Conservation (phyloP, 2,888 invertebrate genomes). For the Zygaena filipendulae region DNA sequence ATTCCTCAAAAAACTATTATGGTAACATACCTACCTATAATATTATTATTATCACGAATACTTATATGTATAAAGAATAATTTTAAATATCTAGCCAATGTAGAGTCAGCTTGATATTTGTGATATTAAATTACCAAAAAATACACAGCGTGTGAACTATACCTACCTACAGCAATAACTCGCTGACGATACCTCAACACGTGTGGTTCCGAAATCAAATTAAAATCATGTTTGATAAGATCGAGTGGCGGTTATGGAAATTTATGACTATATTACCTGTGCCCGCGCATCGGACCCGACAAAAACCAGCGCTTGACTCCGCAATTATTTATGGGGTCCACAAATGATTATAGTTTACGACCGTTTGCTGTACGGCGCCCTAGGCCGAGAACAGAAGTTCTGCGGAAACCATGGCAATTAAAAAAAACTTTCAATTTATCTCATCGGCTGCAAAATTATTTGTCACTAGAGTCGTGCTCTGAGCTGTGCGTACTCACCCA, state of each 20-base stretch:
- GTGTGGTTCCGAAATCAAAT: conserved; percentile 67
- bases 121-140: too few relatives aligned
- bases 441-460: too few relatives aligned
- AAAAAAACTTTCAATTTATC: too few relatives aligned
- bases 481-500: too few relatives aligned
- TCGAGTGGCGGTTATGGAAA: conserved; percentile 69
- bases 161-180: conserved; percentile 57
- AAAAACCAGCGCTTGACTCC: conserved; percentile 55
- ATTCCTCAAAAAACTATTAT: too few relatives aligned
- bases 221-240: conserved; percentile 69
- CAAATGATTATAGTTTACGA: conserved; percentile 66
- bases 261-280: conserved; percentile 70
- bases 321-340: conserved; percentile 64
- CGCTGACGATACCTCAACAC: conserved; percentile 48
- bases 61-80: too few relatives aligned
- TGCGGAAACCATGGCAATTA: conserved; percentile 9
- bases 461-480: too few relatives aligned
- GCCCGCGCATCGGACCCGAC: conserved; percentile 55
- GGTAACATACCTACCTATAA: too few relatives aligned
- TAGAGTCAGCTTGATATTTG: too few relatives aligned
- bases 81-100: too few relatives aligned
- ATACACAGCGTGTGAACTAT: too few relatives aligned
- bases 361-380: conserved; percentile 51
- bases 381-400: conserved; percentile 28
- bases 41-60: too few relatives aligned